A percentile compares a stretch with the other conserved stretches of the same genome.
Evolutionary conservation across 2,888 invertebrate species (phyloP).

Genomic region (Falcaria lacertinaria): DNA sequence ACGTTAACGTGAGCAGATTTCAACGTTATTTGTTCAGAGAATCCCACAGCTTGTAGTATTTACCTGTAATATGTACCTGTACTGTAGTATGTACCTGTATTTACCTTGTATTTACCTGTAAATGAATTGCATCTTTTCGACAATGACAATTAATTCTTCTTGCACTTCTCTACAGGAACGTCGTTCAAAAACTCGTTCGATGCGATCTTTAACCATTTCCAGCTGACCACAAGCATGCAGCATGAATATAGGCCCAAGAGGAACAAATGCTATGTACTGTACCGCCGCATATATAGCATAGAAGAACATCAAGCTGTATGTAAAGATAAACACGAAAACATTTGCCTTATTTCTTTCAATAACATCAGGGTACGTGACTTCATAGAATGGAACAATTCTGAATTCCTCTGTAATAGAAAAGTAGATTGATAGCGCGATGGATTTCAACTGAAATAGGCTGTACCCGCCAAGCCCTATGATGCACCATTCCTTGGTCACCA

Average conservation of each 20-base stretch:
- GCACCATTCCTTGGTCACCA: constrained; percentile 35
- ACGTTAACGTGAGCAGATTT: too few species aligned
- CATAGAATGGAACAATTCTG: constrained; percentile 25
- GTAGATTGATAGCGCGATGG: constrained; percentile 19
- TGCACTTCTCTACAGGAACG: constrained; percentile 15
- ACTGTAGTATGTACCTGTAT: not conserved
- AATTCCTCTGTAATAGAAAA: constrained; percentile 22
- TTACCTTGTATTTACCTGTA: constrained; percentile 22
- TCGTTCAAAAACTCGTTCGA: constrained; percentile 28
- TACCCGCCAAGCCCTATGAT: not conserved
- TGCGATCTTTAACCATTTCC: constrained; percentile 30
- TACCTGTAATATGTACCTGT: not conserved
- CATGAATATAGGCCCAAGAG: constrained; percentile 46
- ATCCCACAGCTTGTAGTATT: too few species aligned
- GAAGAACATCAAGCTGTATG: constrained; percentile 9
- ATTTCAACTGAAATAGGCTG: constrained; percentile 21
- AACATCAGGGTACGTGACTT: constrained; percentile 26
- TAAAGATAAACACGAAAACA: constrained; percentile 13
- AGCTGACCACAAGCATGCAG: constrained; percentile 48
- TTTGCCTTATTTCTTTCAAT: constrained; percentile 29
- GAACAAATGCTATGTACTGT: constrained; percentile 35
- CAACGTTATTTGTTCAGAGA: too few species aligned
- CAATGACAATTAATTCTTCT: constrained; percentile 24
- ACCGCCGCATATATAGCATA: constrained; percentile 20
- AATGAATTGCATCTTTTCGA: constrained; percentile 28